Evolutionary conservation across 2,888 invertebrate genomes (phyloP), one percentile per base, ranked within the genome.

Genomic region (Mamestra brassicae): DNA sequence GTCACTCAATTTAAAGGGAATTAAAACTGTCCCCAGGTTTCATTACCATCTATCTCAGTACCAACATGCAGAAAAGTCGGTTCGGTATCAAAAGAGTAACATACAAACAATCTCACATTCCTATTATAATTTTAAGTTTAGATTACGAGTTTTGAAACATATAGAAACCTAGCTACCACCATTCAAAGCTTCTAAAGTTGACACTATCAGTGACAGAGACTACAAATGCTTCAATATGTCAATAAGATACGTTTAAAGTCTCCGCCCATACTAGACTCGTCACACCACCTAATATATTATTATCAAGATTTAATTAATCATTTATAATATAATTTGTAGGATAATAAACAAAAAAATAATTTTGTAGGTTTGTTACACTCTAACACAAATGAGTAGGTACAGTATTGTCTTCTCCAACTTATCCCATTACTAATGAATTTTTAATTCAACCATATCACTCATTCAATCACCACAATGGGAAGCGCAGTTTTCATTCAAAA

Each of bases 231-330:
- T 54, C 10, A 69, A 71, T 45, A 71, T 66, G 62, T 57, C 71
- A 75, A 47, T 17, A 42, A 68, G 38, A 71, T 62, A 74, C 17
- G 11, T 36, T 38, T 17, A 5, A 45, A 71, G 71, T 58, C 69
- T 38, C 85, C 83, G 74, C 78, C 83, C 74, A 74, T 54, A 58
- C 3, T 0, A 47, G 34, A 64, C 61, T 61, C 4, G 77, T 81
- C 38, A 34, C 57, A 57, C 69, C 66, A 64, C 70, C 54, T 60
- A 66, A 73, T 55, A 66, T 58, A 64, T 65, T 54, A 66, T 70
- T 75, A 83, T 85, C 74, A 66, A 58, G 68, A 78, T 73, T 57
- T 86, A 71, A 83, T 79, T 71, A 75, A 86, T 84, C 42, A 42
- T 8, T 7, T 1, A 42, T 7, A 42, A 42, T 6, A 42, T 42